These are phyloP conservation scores for Channa argus DNA, from an alignment of 2,113 vertebrate genomes.

Conservation along the genomic window DNA sequence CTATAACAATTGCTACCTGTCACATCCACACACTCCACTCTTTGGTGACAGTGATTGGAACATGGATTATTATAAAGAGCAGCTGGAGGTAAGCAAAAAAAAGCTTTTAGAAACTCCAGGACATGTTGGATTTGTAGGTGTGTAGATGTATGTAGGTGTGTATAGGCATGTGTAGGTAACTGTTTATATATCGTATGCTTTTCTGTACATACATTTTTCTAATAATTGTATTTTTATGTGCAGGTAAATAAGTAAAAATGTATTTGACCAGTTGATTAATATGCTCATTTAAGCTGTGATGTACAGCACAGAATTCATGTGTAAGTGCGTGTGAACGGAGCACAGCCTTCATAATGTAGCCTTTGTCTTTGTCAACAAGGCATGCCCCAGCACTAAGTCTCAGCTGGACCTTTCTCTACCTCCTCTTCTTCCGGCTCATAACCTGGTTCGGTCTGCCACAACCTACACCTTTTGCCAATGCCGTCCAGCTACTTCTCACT, in stretches of 20 bases:
- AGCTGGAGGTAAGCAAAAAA: conserved; percentile 82
- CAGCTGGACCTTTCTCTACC: conserved; percentile 91
- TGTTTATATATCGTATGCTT: no score
- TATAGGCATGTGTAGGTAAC: no score
- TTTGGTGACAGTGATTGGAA: conserved; percentile 87
- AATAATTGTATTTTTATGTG: neutral
- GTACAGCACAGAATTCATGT: neutral
- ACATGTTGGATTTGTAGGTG: no score
- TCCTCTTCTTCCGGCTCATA: conserved; percentile 89
- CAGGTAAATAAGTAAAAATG: neutral
- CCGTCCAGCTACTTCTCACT: conserved; percentile 90
- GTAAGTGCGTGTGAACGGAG: no score
- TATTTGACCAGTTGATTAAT: neutral
- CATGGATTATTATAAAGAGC: conserved; percentile 88
- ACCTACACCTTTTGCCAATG: conserved; percentile 90
- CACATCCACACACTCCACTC: conserved; percentile 90
- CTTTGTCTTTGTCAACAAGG: conserved; percentile 68
- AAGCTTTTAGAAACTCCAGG: no score
- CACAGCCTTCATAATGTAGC: neutral
- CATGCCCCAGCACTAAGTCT: conserved; percentile 86
- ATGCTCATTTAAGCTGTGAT: neutral
- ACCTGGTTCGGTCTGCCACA: conserved; percentile 83
- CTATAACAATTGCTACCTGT: conserved; percentile 85
- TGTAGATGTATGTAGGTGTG: no score
- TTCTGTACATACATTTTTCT: neutral